phyloP scores from a whole-genome alignment of 2,797 vertebrate genomes.

The Eupleurogrammus muticus region DNA sequence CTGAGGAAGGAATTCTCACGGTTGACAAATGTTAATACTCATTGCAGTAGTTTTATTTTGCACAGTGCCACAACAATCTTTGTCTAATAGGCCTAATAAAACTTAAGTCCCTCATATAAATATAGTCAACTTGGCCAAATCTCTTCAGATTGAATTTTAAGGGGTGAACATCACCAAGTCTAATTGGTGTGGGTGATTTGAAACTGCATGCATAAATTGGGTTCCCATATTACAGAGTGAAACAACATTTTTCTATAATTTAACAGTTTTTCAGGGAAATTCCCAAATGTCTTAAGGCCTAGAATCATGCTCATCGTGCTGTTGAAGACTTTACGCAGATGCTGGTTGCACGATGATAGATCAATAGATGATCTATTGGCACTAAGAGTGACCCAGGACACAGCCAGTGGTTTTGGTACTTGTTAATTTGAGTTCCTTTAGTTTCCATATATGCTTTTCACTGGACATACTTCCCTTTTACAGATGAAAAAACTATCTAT shows the following conservation, averaged over 20 bases:
- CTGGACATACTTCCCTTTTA: slow-evolving; percentile 79
- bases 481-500: slow-evolving; percentile 75
- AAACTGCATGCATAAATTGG: background rate
- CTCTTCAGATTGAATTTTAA: background rate
- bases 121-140: background rate
- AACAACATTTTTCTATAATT: background rate
- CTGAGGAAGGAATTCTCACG: background rate
- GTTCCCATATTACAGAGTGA: background rate
- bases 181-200: background rate
- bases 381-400: slow-evolving; percentile 48
- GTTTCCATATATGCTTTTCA: slow-evolving; percentile 71
- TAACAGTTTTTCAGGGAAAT: background rate
- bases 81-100: background rate
- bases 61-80: background rate
- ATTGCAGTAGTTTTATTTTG: background rate
- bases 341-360: too few relatives aligned
- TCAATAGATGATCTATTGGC: background rate
- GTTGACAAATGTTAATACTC: background rate
- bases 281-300: background rate
- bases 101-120: background rate
- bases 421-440: slow-evolving; percentile 62
- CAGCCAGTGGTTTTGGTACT: slow-evolving; percentile 50
- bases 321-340: background rate
- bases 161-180: background rate
- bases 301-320: background rate